These are phyloP conservation scores for Hephaestus fuliginosus DNA, from an alignment of 2,797 vertebrate genomes.

Conservation along the genomic window DNA sequence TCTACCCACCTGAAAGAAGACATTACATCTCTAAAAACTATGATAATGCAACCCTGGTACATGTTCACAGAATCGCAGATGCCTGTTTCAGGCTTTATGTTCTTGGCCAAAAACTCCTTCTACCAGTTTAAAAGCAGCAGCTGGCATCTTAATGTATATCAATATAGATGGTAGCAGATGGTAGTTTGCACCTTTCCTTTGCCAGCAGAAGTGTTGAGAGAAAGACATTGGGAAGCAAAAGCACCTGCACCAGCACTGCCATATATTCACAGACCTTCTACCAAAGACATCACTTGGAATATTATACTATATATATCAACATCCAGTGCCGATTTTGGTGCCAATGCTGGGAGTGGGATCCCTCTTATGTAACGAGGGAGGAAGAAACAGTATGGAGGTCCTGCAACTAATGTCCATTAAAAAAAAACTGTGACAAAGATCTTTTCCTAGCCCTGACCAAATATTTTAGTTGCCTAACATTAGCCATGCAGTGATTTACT, in stretches of 20 bases:
- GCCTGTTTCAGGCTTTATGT: constrained; percentile 9
- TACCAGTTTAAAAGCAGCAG: constrained; percentile 16
- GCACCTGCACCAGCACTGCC: background rate
- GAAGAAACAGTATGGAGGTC: background rate
- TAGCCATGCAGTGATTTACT: background rate
- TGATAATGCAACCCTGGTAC: background rate
- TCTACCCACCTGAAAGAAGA: too few species aligned
- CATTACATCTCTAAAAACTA: background rate
- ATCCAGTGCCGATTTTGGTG: background rate
- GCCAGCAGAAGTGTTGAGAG: constrained; percentile 35
- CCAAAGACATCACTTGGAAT: background rate
- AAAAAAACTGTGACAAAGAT: background rate
- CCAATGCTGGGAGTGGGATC: background rate
- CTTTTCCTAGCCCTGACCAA: background rate
- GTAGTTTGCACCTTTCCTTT: constrained; percentile 27
- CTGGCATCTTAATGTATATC: constrained; percentile 1
- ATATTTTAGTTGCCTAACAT: background rate
- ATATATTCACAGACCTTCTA: constrained; percentile 17
- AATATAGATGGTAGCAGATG: constrained; percentile 27
- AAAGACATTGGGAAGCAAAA: constrained; percentile 11
- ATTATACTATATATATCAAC: background rate
- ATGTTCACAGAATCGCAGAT: background rate
- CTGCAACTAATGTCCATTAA: background rate
- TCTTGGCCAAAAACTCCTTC: background rate
- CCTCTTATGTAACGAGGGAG: background rate